Evolutionary conservation across 1,140 invertebrate species (phyloP).

Genomic region (Leptopilina boulardi): DNA sequence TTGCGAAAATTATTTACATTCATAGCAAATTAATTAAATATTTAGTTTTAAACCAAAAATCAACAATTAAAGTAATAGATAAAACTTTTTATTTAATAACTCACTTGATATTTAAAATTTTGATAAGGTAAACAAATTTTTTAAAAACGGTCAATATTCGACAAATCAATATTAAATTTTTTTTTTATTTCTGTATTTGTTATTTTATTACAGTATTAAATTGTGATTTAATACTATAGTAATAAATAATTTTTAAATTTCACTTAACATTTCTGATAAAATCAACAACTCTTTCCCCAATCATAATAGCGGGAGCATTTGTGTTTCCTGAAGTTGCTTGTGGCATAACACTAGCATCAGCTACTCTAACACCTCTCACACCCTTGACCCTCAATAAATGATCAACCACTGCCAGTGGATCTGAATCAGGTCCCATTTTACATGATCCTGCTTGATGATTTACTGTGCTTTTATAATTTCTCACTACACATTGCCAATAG

Average conservation of each 20-base stretch:
- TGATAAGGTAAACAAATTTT: no score
- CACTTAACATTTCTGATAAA: slow-evolving; percentile 84
- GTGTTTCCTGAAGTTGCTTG: slow-evolving; percentile 86
- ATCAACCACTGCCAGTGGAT: slow-evolving; percentile 75
- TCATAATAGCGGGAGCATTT: slow-evolving; percentile 89
- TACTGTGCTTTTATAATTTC: slow-evolving; percentile 71
- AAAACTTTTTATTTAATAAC: no score
- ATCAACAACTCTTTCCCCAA: slow-evolving; percentile 88
- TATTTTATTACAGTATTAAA: no score
- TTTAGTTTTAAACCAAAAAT: no score
- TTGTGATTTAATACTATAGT: no score
- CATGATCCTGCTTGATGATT: slow-evolving; percentile 79
- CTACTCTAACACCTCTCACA: slow-evolving; percentile 82
- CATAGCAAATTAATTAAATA: no score
- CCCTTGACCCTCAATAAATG: slow-evolving; percentile 77
- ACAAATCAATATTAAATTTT: no score
- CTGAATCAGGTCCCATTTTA: slow-evolving; percentile 77
- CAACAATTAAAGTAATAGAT: no score
- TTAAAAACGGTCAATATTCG: no score
- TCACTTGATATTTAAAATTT: no score
- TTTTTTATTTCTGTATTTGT: no score
- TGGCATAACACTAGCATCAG: slow-evolving; percentile 89
- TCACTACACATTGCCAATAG: slow-evolving; percentile 78
- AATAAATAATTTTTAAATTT: neutral
- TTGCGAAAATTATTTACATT: no score